Evolutionary conservation across 2,888 invertebrate genomes (phyloP).

Genomic region (Petrolisthes cinctipes): DNA sequence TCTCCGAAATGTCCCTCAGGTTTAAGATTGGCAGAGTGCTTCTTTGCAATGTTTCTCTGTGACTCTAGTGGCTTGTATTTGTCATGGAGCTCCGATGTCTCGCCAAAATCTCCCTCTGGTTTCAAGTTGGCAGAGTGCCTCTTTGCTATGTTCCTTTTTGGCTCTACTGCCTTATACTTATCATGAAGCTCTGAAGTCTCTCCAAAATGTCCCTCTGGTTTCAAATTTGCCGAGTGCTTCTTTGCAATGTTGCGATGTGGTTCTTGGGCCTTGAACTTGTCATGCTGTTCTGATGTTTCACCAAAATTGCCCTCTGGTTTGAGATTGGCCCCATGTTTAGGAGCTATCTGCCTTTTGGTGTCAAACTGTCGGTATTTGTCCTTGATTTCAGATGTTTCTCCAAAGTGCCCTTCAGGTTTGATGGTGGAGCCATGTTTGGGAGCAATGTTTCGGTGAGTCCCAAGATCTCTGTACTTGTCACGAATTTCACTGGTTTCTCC

Average conservation of each 20-base stretch:
- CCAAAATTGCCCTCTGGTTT: slow-evolving; percentile 59
- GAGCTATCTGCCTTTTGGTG: slow-evolving; percentile 46
- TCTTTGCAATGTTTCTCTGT: slow-evolving; percentile 47
- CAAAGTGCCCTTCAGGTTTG: slow-evolving; percentile 49
- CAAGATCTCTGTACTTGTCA: slow-evolving; percentile 47
- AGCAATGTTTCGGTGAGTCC: slow-evolving; percentile 48
- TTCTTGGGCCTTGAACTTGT: slow-evolving; percentile 42
- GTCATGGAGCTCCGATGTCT: slow-evolving; percentile 50
- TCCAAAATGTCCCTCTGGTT: slow-evolving; percentile 55
- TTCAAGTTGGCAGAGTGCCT: slow-evolving; percentile 32
- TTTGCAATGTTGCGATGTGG: slow-evolving; percentile 59
- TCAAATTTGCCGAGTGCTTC: slow-evolving; percentile 47
- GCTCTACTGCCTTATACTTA: slow-evolving; percentile 41
- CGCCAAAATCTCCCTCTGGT: slow-evolving; percentile 48
- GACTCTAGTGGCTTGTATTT: slow-evolving; percentile 32
- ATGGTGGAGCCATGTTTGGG: slow-evolving; percentile 42
- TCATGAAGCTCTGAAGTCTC: slow-evolving; percentile 56
- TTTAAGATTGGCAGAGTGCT: slow-evolving; percentile 41
- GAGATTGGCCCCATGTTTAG: slow-evolving; percentile 45
- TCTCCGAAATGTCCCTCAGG: slow-evolving; percentile 63
- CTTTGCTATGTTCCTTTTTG: slow-evolving; percentile 49
- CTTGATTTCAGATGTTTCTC: slow-evolving; percentile 52
- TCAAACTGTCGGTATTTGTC: slow-evolving; percentile 53
- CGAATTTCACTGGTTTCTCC: slow-evolving; percentile 50
- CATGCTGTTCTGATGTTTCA: slow-evolving; percentile 56